A percentile compares a stretch with the other conserved stretches of the same genome.
These are phyloP conservation scores for Formica exsecta DNA, from an alignment of 1,140 invertebrate species.

Conservation along the genomic window DNA sequence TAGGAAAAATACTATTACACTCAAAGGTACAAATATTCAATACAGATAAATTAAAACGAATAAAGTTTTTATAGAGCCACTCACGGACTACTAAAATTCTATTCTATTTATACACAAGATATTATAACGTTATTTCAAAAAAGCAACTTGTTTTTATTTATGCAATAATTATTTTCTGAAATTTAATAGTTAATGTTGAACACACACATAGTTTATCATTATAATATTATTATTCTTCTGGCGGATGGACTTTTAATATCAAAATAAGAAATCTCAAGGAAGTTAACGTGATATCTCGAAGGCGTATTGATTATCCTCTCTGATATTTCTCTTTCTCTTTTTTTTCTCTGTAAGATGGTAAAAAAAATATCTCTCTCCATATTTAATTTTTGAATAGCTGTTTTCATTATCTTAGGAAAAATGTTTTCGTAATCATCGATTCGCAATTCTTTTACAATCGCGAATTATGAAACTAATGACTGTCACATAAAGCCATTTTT, in stretches of 20 bases:
- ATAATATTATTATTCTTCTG: constrained; percentile 29
- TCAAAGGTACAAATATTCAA: not conserved
- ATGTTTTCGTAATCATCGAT: not conserved
- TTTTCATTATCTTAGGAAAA: not conserved
- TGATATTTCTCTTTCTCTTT: no score
- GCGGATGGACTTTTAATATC: constrained; percentile 25
- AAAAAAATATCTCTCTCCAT: not conserved
- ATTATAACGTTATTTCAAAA: not conserved
- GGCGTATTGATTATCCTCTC: constrained; percentile 11
- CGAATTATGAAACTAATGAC: not conserved
- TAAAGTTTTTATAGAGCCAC: not conserved
- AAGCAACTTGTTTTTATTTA: not conserved
- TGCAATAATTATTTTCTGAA: not conserved
- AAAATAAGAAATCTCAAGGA: constrained; percentile 28
- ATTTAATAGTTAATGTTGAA: constrained; percentile 31
- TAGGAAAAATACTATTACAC: not conserved
- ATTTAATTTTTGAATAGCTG: not conserved
- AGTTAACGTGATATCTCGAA: not conserved
- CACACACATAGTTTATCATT: not conserved
- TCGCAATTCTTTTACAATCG: not conserved
- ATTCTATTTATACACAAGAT: not conserved
- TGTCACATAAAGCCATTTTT: not conserved
- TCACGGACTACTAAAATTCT: not conserved
- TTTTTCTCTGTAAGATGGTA: not conserved
- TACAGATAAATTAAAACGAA: not conserved